Evolutionary conservation across 1,140 invertebrate genomes (phyloP).

Genomic region (Drosophila baimaii): DNA sequence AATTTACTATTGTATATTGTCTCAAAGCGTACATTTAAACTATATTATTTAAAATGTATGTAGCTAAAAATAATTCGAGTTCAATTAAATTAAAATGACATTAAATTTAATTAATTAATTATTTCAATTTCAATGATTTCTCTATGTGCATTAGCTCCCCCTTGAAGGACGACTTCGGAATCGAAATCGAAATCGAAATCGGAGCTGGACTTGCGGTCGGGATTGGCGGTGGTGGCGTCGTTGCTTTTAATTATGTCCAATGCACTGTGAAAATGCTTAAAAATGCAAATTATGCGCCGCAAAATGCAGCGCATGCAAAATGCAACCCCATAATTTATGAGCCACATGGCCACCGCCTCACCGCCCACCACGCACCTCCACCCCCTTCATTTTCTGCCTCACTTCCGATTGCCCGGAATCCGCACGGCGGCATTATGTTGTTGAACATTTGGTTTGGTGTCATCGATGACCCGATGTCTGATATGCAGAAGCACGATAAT

Average conservation of each 20-base stretch:
- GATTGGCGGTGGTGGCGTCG: background rate
- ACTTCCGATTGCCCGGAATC: slow-evolving; percentile 27
- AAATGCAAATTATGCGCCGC: slow-evolving; percentile 78
- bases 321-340: slow-evolving; percentile 70
- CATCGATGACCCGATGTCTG: slow-evolving; percentile 56
- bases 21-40: no score
- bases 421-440: slow-evolving; percentile 58
- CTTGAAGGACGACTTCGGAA: background rate
- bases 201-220: slow-evolving; percentile 11
- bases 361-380: background rate
- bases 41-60: no score
- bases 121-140: background rate
- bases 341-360: slow-evolving; percentile 24
- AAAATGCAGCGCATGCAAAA: slow-evolving; percentile 75
- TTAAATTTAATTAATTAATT: background rate
- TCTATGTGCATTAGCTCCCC: background rate
- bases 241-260: slow-evolving; percentile 76
- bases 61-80: no score
- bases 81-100: no score
- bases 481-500: slow-evolving; percentile 33
- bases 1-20: no score
- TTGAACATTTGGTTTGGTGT: slow-evolving; percentile 64
- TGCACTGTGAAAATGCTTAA: slow-evolving; percentile 79
- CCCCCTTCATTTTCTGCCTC: slow-evolving; percentile 7
- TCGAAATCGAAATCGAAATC: background rate